Conservation (phyloP, 2,888 invertebrate species). For the Drosophila nr. medialis region DNA sequence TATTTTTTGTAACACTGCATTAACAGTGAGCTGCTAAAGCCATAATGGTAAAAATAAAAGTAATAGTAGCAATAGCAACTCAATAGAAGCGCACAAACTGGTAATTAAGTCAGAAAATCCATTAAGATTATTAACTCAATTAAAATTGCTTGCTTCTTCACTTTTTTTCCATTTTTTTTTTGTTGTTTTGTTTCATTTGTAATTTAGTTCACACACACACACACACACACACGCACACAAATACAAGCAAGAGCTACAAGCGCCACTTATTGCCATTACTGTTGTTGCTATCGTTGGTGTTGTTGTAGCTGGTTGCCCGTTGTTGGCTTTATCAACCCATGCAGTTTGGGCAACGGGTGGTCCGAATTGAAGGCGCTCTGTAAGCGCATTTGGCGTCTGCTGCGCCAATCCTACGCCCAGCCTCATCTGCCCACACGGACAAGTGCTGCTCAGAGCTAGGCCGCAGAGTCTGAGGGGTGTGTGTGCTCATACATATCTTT, state of each 20-base stretch:
- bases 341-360: constrained; percentile 64
- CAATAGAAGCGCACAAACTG: constrained; percentile 40
- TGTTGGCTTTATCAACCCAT: background rate
- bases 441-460: constrained; percentile 62
- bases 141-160: constrained; percentile 68
- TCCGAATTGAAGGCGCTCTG: constrained; percentile 57
- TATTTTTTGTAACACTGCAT: background rate
- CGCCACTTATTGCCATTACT: constrained; percentile 51
- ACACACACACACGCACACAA: constrained; percentile 15
- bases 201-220: constrained; percentile 65
- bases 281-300: constrained; percentile 23
- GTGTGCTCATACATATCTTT: constrained; percentile 31
- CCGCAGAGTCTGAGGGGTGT: constrained; percentile 28
- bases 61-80: constrained; percentile 19
- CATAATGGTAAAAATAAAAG: constrained; percentile 6
- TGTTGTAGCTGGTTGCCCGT: constrained; percentile 10
- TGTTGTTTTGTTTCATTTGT: constrained; percentile 34
- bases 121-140: constrained; percentile 76
- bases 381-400: constrained; percentile 61
- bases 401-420: constrained; percentile 64
- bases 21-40: constrained; percentile 5
- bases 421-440: constrained; percentile 67
- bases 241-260: constrained; percentile 36
- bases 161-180: constrained; percentile 14
- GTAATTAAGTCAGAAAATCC: constrained; percentile 70